Percentiles rank a stretch among this genome's conserved stretches.
These are phyloP conservation scores for Hypocryptadius cinnamomeus DNA, from an alignment of 2,113 vertebrate species.

Conservation along the genomic window DNA sequence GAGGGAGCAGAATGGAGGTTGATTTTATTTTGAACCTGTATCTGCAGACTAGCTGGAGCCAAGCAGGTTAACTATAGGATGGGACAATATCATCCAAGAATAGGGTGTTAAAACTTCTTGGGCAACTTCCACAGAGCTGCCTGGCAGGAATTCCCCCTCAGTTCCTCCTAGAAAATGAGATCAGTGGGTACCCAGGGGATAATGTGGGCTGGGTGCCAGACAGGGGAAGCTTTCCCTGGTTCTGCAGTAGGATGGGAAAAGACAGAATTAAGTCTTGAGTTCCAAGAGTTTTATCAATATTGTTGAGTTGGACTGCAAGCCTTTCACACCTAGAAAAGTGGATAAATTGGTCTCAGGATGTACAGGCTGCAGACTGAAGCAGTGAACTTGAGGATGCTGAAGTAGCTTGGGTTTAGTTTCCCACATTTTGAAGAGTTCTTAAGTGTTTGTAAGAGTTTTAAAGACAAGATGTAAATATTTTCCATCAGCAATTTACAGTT, in stretches of 20 bases:
- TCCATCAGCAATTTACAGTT: background rate
- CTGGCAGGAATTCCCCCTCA: background rate
- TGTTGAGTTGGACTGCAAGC: background rate
- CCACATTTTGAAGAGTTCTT: background rate
- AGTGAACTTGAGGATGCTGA: background rate
- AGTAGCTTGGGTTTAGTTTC: background rate
- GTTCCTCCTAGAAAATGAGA: background rate
- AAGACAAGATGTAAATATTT: background rate
- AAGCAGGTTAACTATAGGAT: conserved; percentile 9
- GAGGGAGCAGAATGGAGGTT: background rate
- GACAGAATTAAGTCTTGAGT: background rate
- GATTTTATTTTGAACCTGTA: conserved; percentile 1
- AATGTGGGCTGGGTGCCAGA: background rate
- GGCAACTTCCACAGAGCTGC: conserved; percentile 16
- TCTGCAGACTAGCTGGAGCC: conserved; percentile 46
- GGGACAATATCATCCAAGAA: background rate
- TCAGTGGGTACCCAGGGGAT: background rate
- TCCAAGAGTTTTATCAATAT: background rate
- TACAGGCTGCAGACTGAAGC: background rate
- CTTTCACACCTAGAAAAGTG: background rate
- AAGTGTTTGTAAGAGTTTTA: background rate
- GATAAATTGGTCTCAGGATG: background rate
- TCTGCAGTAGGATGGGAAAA: background rate
- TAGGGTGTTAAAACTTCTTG: conserved; percentile 33
- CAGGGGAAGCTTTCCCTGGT: background rate